phyloP scores from a whole-genome alignment of 2,113 vertebrate genomes.

The Oncorhynchus nerka region DNA sequence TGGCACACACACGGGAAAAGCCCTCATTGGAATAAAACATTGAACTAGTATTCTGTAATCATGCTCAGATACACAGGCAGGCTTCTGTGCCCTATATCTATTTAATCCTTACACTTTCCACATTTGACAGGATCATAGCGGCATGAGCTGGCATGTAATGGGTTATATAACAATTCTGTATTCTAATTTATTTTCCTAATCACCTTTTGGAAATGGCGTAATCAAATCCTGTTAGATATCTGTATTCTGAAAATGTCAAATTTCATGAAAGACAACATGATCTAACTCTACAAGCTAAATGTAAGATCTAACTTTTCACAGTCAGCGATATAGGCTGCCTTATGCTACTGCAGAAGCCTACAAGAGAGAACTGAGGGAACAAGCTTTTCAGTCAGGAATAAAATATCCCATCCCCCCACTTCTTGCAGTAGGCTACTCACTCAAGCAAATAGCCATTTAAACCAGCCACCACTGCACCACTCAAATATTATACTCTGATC shows the following conservation, averaged over 20 bases:
- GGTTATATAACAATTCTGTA: neutral
- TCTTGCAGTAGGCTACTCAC: conserved; percentile 24
- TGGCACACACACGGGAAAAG: neutral
- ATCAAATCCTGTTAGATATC: neutral
- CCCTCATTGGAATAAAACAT: conserved; percentile 4
- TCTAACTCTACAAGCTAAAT: neutral
- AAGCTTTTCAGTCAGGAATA: conserved; percentile 43
- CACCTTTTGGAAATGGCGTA: neutral
- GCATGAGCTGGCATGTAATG: neutral
- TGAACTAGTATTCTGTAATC: neutral
- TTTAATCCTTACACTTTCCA: conserved; percentile 1
- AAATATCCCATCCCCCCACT: conserved; percentile 38
- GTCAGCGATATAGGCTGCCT: neutral
- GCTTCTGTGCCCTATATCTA: no score
- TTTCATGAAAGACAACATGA: neutral
- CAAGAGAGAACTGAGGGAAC: conserved; percentile 14
- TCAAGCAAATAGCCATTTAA: conserved; percentile 40
- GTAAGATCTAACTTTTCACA: neutral
- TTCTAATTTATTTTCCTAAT: neutral
- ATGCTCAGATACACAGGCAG: neutral
- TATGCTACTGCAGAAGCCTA: conserved; percentile 1
- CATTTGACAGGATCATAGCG: conserved; percentile 16
- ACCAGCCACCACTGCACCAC: conserved; percentile 15
- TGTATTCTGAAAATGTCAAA: neutral
- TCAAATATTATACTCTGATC: neutral